phyloP scores from a whole-genome alignment of 2,797 vertebrate genomes.

The Rhynchonycteris naso region DNA sequence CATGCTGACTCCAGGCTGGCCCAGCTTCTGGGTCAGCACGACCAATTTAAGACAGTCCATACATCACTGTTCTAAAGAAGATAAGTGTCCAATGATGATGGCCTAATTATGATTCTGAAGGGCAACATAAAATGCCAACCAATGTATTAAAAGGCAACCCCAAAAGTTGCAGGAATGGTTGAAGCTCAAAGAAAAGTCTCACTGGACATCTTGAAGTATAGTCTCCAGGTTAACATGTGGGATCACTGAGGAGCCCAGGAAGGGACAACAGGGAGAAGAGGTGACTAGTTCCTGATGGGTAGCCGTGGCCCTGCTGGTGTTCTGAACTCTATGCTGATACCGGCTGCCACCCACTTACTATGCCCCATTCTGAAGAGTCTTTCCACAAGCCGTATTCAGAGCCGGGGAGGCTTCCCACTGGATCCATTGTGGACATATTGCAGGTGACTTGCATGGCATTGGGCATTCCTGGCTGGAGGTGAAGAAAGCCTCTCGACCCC shows the following conservation, averaged over 20 bases:
- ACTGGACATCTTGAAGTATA: neutral
- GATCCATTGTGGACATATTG: neutral
- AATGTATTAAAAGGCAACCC: neutral
- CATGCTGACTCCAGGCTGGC: neutral
- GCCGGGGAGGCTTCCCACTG: no score
- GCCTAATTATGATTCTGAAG: neutral
- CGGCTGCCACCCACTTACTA: accelerated
- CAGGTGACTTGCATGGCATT: neutral
- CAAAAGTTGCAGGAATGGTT: neutral
- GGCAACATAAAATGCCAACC: neutral
- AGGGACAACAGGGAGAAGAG: neutral
- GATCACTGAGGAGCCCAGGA: neutral
- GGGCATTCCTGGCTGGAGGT: neutral
- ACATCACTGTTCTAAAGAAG: slow-evolving; percentile 12
- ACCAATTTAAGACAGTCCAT: neutral
- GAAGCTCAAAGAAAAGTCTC: neutral
- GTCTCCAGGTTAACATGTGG: neutral
- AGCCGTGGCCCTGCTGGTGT: neutral
- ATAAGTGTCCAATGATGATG: neutral
- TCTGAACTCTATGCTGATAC: accelerated
- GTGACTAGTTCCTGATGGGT: neutral
- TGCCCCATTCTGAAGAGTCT: neutral
- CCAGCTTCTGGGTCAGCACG: neutral
- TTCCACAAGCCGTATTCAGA: neutral
- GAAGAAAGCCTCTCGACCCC: neutral